Evolutionary conservation across 2,888 invertebrate species (phyloP).

Genomic region (Cecidostiba fungosa): DNA sequence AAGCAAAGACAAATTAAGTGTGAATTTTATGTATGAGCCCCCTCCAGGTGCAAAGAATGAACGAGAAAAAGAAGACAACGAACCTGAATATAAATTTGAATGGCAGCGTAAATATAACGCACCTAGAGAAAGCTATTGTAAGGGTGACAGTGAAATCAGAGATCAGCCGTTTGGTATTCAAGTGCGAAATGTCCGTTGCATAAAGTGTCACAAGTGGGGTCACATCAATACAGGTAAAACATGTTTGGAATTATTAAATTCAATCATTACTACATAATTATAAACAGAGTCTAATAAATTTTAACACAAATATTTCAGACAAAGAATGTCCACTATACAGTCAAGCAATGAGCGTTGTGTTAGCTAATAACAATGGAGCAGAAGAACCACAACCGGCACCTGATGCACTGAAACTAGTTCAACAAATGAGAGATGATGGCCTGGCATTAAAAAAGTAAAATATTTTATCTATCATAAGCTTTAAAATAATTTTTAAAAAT

Average conservation of each 20-base stretch:
- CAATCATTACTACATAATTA: background rate
- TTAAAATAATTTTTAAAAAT: background rate
- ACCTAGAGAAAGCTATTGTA: constrained; percentile 98
- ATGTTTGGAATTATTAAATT: constrained; percentile 26
- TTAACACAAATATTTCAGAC: constrained; percentile 81
- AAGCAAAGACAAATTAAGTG: constrained; percentile 98
- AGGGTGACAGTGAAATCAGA: constrained; percentile 97
- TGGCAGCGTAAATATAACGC: constrained; percentile 99
- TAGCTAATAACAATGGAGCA: constrained; percentile 82
- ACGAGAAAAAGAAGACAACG: constrained; percentile 94
- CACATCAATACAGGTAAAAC: constrained; percentile 93
- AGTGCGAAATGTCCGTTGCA: constrained; percentile 98
- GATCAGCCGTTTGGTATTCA: constrained; percentile 99
- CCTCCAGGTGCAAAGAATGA: constrained; percentile 98
- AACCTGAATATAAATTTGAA: constrained; percentile 99
- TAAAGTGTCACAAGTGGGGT: constrained; percentile 99
- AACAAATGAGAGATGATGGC: constrained; percentile 96
- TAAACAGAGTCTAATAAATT: constrained; percentile 25
- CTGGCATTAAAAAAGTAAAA: constrained; percentile 90
- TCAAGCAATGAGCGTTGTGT: constrained; percentile 90
- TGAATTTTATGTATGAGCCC: constrained; percentile 99
- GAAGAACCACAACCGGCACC: constrained; percentile 84
- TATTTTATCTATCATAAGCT: constrained; percentile 64
- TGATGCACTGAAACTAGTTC: constrained; percentile 88
- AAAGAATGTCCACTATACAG: constrained; percentile 98